Percentiles rank a stretch among this genome's conserved stretches.
These are phyloP conservation scores for Entelurus aequoreus DNA, from an alignment of 2,113 vertebrate genomes.

Conservation along the genomic window DNA sequence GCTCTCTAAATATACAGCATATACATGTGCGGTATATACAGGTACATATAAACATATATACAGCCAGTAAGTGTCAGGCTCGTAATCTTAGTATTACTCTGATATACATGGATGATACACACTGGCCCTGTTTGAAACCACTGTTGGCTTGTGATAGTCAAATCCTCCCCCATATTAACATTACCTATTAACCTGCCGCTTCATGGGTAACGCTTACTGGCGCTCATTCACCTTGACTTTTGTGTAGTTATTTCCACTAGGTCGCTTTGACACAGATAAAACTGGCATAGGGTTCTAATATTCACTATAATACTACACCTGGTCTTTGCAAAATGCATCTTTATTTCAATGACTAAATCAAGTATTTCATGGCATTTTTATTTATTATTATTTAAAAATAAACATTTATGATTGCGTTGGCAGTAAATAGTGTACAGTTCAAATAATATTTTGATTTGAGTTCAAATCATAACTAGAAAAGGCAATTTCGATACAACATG, in stretches of 20 bases:
- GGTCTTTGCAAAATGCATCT: constrained; percentile 35
- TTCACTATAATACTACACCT: constrained; percentile 28
- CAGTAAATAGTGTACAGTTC: too few relatives aligned
- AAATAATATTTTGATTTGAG: too few relatives aligned
- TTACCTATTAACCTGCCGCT: constrained; percentile 34
- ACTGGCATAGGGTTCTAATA: constrained; percentile 30
- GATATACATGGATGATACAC: constrained; percentile 40
- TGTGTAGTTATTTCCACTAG: constrained; percentile 19
- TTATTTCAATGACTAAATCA: too few relatives aligned
- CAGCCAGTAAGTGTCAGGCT: constrained; percentile 20
- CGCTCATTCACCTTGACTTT: constrained; percentile 47
- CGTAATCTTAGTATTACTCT: constrained; percentile 42
- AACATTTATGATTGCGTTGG: too few relatives aligned
- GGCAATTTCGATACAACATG: too few relatives aligned
- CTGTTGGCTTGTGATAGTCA: constrained; percentile 50
- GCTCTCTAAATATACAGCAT: too few relatives aligned
- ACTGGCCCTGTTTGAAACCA: constrained; percentile 21
- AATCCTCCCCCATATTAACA: constrained; percentile 35
- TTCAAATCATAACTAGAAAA: too few relatives aligned
- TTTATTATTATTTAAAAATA: too few relatives aligned
- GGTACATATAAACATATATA: constrained; percentile 31
- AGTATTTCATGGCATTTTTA: constrained; percentile 10
- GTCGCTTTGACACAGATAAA: constrained; percentile 37
- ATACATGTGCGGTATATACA: neutral
- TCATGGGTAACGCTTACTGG: constrained; percentile 30